phyloP scores from a whole-genome alignment of 1,140 invertebrate genomes.

The Aphelinus atriplicis region DNA sequence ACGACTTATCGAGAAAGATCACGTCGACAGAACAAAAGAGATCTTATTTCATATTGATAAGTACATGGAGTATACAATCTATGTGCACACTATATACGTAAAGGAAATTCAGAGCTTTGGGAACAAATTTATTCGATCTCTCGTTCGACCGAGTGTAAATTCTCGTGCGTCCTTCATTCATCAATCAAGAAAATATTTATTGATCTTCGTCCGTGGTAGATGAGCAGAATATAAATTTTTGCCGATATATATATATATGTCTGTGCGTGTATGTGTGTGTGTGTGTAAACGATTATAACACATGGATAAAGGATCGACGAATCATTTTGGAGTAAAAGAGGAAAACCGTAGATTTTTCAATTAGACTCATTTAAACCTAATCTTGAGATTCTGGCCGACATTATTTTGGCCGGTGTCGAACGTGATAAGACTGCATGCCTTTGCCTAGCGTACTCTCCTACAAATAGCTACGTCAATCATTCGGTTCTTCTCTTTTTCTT shows the following conservation, averaged over 20 bases:
- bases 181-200: background rate
- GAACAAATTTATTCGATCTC: no score
- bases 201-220: slow-evolving; percentile 5
- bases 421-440: slow-evolving; percentile 43
- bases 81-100: no score
- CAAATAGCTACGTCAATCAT: slow-evolving; percentile 19
- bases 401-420: background rate
- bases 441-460: slow-evolving; percentile 31
- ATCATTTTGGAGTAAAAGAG: background rate
- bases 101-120: no score
- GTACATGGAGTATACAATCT: no score
- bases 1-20: no score
- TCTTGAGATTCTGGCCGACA: slow-evolving; percentile 7
- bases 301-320: no score
- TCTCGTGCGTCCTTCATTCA: no score
- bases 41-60: no score
- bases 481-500: slow-evolving; percentile 18
- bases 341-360: slow-evolving; percentile 21
- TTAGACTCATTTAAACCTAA: slow-evolving; percentile 22
- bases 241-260: no score
- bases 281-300: background rate
- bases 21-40: no score
- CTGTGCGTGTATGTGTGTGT: background rate
- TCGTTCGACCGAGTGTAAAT: no score
- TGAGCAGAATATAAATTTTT: slow-evolving; percentile 2